Evolutionary conservation across 2,797 vertebrate species (phyloP).

Genomic region (Taenioides sp.): DNA sequence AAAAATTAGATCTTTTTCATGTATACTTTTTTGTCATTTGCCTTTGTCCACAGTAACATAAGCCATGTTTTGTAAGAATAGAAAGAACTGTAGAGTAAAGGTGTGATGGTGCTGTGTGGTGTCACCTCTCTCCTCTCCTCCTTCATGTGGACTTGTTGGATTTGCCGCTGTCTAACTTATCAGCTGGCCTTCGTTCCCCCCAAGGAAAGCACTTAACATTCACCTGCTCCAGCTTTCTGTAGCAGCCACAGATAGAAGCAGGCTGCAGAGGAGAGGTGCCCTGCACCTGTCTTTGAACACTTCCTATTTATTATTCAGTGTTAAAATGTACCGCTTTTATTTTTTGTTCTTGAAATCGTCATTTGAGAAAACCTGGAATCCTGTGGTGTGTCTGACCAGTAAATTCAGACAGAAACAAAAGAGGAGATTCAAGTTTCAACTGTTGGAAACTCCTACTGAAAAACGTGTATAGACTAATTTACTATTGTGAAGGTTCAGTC

Average conservation of each 20-base stretch:
- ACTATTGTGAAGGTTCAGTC: too few relatives aligned
- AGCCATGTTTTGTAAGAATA: constrained; percentile 12
- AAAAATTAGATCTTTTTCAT: neutral
- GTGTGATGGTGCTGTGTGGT: constrained; percentile 56
- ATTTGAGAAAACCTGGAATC: constrained; percentile 76
- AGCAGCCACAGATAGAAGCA: constrained; percentile 74
- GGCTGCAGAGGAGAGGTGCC: constrained; percentile 64
- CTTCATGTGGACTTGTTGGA: constrained; percentile 74
- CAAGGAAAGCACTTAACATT: constrained; percentile 77
- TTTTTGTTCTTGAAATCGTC: constrained; percentile 72
- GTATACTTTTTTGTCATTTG: neutral
- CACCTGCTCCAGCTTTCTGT: constrained; percentile 71
- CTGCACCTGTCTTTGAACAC: neutral
- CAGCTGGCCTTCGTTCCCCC: constrained; percentile 65
- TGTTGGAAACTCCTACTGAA: neutral
- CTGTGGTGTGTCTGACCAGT: constrained; percentile 75
- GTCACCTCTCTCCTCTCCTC: constrained; percentile 45
- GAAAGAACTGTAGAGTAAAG: constrained; percentile 34
- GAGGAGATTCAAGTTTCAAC: constrained; percentile 9
- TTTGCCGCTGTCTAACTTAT: constrained; percentile 74
- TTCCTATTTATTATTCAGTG: neutral
- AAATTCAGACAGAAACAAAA: constrained; percentile 61
- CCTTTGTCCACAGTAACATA: neutral
- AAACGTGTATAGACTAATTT: neutral
- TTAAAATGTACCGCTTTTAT: constrained; percentile 22